Evolutionary conservation across 2,113 vertebrate species (phyloP).

Genomic region (Tragelaphus imberbis): DNA sequence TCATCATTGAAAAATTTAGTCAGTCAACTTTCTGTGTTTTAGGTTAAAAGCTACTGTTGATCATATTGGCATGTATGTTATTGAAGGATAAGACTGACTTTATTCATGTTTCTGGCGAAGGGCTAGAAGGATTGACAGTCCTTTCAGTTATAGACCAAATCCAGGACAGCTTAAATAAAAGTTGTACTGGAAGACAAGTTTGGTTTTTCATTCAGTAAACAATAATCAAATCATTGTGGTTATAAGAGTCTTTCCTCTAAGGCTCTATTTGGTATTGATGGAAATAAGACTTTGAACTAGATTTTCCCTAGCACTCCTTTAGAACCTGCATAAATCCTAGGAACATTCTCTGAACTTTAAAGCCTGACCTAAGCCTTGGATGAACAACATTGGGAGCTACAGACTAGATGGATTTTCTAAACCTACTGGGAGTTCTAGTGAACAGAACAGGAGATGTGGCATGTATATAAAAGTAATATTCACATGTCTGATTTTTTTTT

Average conservation of each 20-base stretch:
- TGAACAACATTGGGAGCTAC: neutral
- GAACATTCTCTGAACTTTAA: neutral
- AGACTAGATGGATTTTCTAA: neutral
- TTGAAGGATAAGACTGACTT: neutral
- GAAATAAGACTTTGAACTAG: neutral
- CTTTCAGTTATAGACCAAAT: neutral
- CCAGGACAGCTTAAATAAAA: neutral
- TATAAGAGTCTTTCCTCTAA: neutral
- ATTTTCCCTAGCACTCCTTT: neutral
- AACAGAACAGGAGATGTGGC: neutral
- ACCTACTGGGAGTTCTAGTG: neutral
- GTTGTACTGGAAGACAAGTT: neutral
- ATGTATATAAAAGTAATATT: neutral
- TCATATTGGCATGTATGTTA: constrained; percentile 13
- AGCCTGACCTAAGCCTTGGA: neutral
- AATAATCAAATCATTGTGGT: neutral
- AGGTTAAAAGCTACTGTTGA: neutral
- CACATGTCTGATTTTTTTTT: neutral
- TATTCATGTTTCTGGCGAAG: neutral
- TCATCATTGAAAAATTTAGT: constrained; percentile 16
- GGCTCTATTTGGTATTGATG: neutral
- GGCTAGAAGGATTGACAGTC: neutral
- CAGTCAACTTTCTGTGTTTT: constrained; percentile 9
- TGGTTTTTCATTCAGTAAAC: neutral
- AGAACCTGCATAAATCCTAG: neutral